Percentiles rank a stretch among this genome's conserved stretches.
Evolutionary conservation across 2,888 invertebrate species (phyloP).

Genomic region (Andrena flavipes): DNA sequence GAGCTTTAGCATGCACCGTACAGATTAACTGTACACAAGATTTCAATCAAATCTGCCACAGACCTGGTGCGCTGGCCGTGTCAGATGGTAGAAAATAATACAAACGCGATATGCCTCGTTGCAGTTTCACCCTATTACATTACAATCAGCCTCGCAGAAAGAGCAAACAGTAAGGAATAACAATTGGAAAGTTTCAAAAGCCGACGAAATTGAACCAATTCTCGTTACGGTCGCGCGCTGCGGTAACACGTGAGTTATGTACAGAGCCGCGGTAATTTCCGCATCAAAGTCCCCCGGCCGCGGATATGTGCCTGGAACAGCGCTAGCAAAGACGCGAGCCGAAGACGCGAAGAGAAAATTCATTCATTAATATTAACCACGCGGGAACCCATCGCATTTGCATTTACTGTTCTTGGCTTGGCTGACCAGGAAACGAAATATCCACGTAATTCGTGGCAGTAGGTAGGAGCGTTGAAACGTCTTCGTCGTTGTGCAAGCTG

Average conservation of each 20-base stretch:
- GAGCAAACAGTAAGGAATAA: background rate
- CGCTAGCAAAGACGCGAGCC: constrained; percentile 34
- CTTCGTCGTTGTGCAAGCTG: constrained; percentile 50
- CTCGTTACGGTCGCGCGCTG: constrained; percentile 33
- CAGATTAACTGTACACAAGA: no score
- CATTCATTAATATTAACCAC: constrained; percentile 67
- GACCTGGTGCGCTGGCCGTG: no score
- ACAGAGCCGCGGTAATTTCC: constrained; percentile 43
- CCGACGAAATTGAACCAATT: constrained; percentile 20
- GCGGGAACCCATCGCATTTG: constrained; percentile 61
- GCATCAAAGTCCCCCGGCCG: constrained; percentile 40
- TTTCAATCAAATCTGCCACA: no score
- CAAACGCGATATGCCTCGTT: no score
- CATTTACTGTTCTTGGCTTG: constrained; percentile 63
- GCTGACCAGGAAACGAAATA: constrained; percentile 67
- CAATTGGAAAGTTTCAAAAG: background rate
- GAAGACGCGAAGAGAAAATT: constrained; percentile 65
- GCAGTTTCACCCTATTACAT: no score
- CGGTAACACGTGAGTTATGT: constrained; percentile 42
- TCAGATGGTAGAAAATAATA: no score
- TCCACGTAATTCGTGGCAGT: constrained; percentile 66
- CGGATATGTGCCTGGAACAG: constrained; percentile 29
- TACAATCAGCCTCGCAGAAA: no score
- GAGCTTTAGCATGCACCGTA: no score
- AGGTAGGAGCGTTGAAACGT: constrained; percentile 48